Percentiles rank a stretch among this genome's conserved stretches.
These are phyloP conservation scores for Cyprinodon variegatus DNA, from an alignment of 2,113 vertebrate species.

Conservation along the genomic window DNA sequence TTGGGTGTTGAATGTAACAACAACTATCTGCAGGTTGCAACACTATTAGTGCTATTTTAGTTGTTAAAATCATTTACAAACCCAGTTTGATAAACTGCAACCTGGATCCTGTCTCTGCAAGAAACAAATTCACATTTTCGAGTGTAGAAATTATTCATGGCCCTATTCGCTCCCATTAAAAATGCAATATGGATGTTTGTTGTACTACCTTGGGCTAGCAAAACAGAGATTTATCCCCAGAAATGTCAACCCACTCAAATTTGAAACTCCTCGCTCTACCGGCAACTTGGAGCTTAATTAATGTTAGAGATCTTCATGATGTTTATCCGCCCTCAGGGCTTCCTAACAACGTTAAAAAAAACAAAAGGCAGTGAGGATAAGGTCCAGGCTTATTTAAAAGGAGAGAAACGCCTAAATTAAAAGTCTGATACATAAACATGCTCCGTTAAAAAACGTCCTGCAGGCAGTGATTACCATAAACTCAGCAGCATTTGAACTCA, in stretches of 20 bases:
- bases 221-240: conserved; percentile 43
- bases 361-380: not conserved
- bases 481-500: conserved; percentile 8
- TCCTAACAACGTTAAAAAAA: conserved; percentile 41
- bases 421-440: conserved; percentile 12
- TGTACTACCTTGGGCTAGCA: conserved; percentile 51
- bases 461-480: conserved; percentile 15
- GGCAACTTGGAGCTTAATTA: conserved; percentile 57
- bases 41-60: conserved; percentile 18
- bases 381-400: conserved; percentile 10
- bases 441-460: conserved; percentile 7
- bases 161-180: conserved; percentile 57
- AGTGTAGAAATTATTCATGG: conserved; percentile 53
- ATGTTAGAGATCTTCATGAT: conserved; percentile 43
- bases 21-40: conserved; percentile 27
- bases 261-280: conserved; percentile 35
- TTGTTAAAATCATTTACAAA: conserved; percentile 28
- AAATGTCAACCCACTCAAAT: conserved; percentile 48
- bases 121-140: conserved; percentile 39
- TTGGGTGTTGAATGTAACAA: not conserved
- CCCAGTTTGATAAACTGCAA: conserved; percentile 17
- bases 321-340: conserved; percentile 48
- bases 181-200: conserved; percentile 66
- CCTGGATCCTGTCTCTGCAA: conserved; percentile 33
- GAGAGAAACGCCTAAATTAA: conserved; percentile 16